Evolutionary conservation across 2,797 vertebrate species (phyloP).

Genomic region (Ficedula albicollis): DNA sequence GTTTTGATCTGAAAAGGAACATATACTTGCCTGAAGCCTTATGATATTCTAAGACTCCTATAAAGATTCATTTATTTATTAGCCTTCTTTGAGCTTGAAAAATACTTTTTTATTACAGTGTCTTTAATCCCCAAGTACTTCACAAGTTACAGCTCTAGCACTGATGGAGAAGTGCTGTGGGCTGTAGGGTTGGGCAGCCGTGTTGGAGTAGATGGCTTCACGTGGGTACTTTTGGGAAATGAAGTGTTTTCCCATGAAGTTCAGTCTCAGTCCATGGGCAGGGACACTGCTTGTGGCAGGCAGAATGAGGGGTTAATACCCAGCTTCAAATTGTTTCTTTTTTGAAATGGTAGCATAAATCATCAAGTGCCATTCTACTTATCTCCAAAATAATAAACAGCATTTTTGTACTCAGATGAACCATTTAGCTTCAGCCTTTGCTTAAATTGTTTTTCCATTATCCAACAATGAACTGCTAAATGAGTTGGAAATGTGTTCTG

Average conservation of each 20-base stretch:
- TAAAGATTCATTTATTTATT: neutral
- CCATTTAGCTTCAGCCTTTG: neutral
- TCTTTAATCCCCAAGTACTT: slow-evolving; percentile 26
- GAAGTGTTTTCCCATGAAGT: neutral
- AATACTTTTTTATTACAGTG: neutral
- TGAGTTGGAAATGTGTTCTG: slow-evolving; percentile 6
- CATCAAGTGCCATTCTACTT: neutral
- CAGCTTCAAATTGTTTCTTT: neutral
- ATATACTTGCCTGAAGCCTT: neutral
- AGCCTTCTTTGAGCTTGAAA: slow-evolving; percentile 1
- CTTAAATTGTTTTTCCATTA: slow-evolving; percentile 11
- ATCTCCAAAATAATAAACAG: neutral
- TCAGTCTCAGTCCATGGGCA: neutral
- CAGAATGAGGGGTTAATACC: neutral
- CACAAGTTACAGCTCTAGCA: neutral
- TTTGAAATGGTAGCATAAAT: neutral
- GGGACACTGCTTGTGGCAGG: rapidly evolving
- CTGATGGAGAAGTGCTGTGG: neutral
- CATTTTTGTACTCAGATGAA: slow-evolving; percentile 1
- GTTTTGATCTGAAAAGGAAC: slow-evolving; percentile 3
- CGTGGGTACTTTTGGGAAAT: neutral
- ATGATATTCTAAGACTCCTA: neutral
- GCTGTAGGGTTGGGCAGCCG: neutral
- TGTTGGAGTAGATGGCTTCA: neutral
- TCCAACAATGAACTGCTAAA: slow-evolving; percentile 11